Evolutionary conservation across 2,797 vertebrate species (phyloP).

Genomic region (Triplophysa yarkandensis): DNA sequence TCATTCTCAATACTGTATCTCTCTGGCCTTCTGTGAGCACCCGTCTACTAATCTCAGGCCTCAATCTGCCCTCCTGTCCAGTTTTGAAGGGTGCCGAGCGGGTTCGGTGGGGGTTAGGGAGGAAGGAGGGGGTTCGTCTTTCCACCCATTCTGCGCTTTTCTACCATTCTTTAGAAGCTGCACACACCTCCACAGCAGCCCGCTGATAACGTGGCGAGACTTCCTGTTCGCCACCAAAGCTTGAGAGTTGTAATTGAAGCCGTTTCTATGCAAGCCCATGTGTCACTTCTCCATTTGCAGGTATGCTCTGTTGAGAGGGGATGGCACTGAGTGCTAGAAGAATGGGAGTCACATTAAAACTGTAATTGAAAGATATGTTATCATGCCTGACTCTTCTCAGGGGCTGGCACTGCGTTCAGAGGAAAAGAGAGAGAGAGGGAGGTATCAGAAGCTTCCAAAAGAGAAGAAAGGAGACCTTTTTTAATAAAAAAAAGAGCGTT

Average conservation of each 20-base stretch:
- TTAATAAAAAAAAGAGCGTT: slow-evolving; percentile 81
- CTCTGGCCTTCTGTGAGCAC: slow-evolving; percentile 84
- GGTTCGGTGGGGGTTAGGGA: slow-evolving; percentile 42
- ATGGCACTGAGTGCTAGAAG: slow-evolving; percentile 69
- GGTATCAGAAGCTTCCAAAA: slow-evolving; percentile 72
- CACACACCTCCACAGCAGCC: slow-evolving; percentile 47
- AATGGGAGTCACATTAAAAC: slow-evolving; percentile 79
- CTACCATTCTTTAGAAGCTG: slow-evolving; percentile 1
- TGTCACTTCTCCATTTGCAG: slow-evolving; percentile 74
- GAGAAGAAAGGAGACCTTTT: slow-evolving; percentile 71
- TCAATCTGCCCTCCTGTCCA: slow-evolving; percentile 82
- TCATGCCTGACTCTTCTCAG: slow-evolving; percentile 69
- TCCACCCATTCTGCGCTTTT: slow-evolving; percentile 45
- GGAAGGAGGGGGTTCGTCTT: slow-evolving; percentile 69
- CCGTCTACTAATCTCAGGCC: slow-evolving; percentile 84
- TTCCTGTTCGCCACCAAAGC: slow-evolving; percentile 53
- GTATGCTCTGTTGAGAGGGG: slow-evolving; percentile 60
- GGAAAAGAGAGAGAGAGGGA: slow-evolving; percentile 58
- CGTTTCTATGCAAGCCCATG: slow-evolving; percentile 68
- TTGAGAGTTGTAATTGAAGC: slow-evolving; percentile 68
- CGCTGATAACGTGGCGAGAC: slow-evolving; percentile 65
- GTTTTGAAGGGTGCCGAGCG: slow-evolving; percentile 66
- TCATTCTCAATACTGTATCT: slow-evolving; percentile 86
- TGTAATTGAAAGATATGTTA: slow-evolving; percentile 86
- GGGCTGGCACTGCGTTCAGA: slow-evolving; percentile 63